Base-by-base conservation (phyloP, 2,888 invertebrate species). In the Epirrhoe alternata region DNA sequence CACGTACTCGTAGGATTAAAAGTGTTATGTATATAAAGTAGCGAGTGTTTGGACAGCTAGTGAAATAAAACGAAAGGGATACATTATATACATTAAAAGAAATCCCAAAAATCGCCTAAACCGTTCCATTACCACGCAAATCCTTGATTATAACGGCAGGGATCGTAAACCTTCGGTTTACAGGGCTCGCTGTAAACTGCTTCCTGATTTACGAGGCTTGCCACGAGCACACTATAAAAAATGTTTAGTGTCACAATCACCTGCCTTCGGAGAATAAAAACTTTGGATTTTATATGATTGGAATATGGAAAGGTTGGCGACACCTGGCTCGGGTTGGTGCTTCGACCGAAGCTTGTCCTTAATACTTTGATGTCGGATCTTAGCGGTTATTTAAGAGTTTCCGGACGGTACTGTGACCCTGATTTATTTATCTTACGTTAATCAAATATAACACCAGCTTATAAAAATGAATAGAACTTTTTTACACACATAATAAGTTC, bases 231-330 rank as follows among this genome's bases (percentile, higher is more conserved):
- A 78, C 81, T 82, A 82, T 85, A 83, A 86, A 85, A 86, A 87
- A 82, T 83, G 82, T 86, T 87, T 83, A 82, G 81, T 79, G 80
- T 82, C 79, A 80, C 78, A 77, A 82, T 82, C 81, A 81, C 79
- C 78, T 82, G 81, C 66, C 71, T 74, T 71, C 71, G 68, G 69
- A 61, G 70, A 75, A 78, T 71, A 68, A 75, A 69, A 74, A 74
- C 68, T 71, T 69, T 65, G 49, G 68, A 70, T 72, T 75, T 73
- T 72, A 73, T 73, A 60, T 68, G 71, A 70, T 72, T 64, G 73
- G 68, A 71, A 73, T 73, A 71, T 74, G 67, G 47, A 42, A 61
- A 64, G 68, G 68, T 61, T 68, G n/a, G 61, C 45, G 53, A 68
- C 61, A 64, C 61, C 68, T 68, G 68, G 55, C 49, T 45, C 16